These are phyloP conservation scores for Thamnophis sirtalis DNA, from an alignment of 2,113 vertebrate species.

Conservation along the genomic window DNA sequence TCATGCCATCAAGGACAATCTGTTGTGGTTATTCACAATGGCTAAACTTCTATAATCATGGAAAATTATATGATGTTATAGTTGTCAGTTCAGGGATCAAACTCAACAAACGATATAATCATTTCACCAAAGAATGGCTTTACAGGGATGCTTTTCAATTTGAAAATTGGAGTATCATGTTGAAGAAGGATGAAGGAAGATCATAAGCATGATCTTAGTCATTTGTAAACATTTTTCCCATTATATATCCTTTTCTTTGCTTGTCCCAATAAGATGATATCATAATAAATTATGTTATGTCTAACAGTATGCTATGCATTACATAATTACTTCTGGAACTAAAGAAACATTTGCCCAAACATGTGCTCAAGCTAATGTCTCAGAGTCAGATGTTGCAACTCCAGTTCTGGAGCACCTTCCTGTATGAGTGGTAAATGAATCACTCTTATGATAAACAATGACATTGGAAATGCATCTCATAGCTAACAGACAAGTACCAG, in stretches of 20 bases:
- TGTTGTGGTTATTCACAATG: constrained; percentile 32
- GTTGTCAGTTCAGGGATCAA: constrained; percentile 24
- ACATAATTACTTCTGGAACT: constrained; percentile 23
- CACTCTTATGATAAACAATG: neutral
- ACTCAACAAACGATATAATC: constrained; percentile 16
- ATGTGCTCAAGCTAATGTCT: neutral
- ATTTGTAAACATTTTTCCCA: constrained; percentile 42
- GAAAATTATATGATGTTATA: constrained; percentile 29
- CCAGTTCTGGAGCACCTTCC: constrained; percentile 21
- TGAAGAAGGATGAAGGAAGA: neutral
- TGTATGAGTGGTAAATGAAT: neutral
- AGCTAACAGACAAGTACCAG: constrained; percentile 42
- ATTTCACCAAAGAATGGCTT: constrained; percentile 28
- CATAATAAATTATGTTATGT: constrained; percentile 31
- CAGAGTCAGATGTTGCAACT: neutral
- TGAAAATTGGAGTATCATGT: neutral
- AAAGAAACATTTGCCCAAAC: constrained; percentile 21
- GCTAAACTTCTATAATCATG: constrained; percentile 24
- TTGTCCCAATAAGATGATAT: constrained; percentile 11
- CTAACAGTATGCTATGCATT: neutral
- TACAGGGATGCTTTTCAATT: constrained; percentile 32
- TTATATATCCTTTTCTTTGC: constrained; percentile 33
- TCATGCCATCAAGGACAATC: constrained; percentile 36
- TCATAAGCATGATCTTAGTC: neutral
- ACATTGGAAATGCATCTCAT: constrained; percentile 24